Evolutionary conservation across 2,113 vertebrate genomes (phyloP), one percentile per base, ranked within the genome.

Genomic region (Malurus melanocephalus): DNA sequence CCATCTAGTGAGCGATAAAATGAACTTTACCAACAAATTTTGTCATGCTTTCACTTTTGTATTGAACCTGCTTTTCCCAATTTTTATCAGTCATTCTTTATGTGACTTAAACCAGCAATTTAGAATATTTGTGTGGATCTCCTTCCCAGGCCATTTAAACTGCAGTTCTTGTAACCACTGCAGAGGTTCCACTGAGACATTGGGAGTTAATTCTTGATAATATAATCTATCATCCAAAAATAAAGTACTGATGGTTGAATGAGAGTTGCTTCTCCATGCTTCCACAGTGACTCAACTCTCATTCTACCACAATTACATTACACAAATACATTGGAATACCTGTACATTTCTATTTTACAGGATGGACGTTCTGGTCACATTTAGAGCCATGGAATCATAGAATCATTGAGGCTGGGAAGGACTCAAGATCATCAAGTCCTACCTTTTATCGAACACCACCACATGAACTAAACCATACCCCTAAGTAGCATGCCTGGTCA

Each of bases 341-440:
- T 49, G 14, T 32, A 84, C 6, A 20, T 7, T 62, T 64, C 16
- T 57, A 2, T 62, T 74, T 80, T 59, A 73, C 8, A 55, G 7
- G 9, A 52, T 2, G 78, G 22, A 19, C 26, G 3, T 67, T 87
- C 33, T 78, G 35, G 6, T 12, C 4, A 12, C 6, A 12, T 75
- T 81, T 60, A 69, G 33, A 78, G 24, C 28, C 23, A 43, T 10
- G 20, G 19, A 76, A 22, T 43, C 38, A 51, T 32, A 32, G 32
- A 52, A 23, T 46, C 23, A 46, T 20, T 68, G 13, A 53, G 19
- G 13, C 0, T 76, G 12, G 10, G 7, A 46, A 77, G 61, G 10
- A 46, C 7, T 38, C 18, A 16, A 16, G 13, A 24, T 30, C 16
- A 8, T 20, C 0, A 1, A 46, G 16, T 46, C 13, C 7, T 40